These are phyloP conservation scores for Eulemur macaco DNA, from an alignment of 2,113 vertebrate species.

Conservation along the genomic window DNA sequence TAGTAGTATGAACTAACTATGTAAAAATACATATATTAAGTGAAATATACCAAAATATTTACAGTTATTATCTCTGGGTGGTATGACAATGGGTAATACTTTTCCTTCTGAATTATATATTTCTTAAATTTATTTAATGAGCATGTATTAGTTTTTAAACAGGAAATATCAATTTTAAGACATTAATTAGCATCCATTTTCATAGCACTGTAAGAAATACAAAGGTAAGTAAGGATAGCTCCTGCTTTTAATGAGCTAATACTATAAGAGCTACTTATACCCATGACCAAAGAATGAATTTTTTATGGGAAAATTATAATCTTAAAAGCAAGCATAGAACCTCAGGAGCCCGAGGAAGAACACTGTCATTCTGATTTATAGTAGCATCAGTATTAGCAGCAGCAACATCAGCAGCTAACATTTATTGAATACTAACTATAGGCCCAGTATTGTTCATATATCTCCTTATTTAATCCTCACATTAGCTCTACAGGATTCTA, in stretches of 20 bases:
- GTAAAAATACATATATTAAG: neutral
- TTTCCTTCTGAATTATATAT: neutral
- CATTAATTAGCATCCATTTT: conserved; percentile 6
- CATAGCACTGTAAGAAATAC: neutral
- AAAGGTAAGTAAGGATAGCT: neutral
- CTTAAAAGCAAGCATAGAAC: neutral
- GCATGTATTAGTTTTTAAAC: neutral
- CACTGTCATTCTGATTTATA: neutral
- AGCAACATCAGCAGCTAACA: neutral
- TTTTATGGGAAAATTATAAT: neutral
- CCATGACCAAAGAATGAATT: neutral
- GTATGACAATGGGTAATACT: neutral
- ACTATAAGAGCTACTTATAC: neutral
- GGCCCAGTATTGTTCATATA: neutral
- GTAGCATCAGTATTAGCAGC: neutral
- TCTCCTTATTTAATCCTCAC: neutral
- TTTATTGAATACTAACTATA: neutral
- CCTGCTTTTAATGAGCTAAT: conserved; percentile 15
- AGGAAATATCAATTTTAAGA: neutral
- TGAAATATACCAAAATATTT: neutral
- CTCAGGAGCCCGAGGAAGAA: neutral
- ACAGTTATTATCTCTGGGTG: neutral
- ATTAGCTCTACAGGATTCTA: neutral
- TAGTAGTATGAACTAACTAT: neutral
- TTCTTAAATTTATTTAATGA: conserved; percentile 45